Conservation (phyloP, 2,888 invertebrate genomes). For the Yponomeuta cagnagella region DNA sequence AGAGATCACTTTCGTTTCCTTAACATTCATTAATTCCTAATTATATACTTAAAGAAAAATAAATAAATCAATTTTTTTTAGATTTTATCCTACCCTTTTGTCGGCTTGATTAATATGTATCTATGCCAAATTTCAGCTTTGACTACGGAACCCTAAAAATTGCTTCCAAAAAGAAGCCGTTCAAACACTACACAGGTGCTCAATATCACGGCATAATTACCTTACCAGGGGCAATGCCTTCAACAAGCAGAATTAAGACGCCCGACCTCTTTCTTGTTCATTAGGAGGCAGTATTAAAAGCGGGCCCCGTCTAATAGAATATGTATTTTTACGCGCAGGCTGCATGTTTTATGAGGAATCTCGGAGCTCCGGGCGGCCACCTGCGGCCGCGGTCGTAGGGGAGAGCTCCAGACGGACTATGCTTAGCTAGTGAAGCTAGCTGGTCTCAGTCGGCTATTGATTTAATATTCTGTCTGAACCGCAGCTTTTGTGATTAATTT, state of each 20-base stretch:
- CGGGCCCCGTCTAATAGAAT: constrained; percentile 61
- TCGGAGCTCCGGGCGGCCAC: constrained; percentile 32
- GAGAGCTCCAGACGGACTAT: neutral
- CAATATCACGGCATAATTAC: neutral
- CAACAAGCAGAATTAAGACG: constrained; percentile 55
- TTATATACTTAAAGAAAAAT: no score
- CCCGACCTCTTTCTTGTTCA: constrained; percentile 61
- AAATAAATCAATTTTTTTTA: no score
- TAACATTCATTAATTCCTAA: no score
- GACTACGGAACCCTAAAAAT: no score
- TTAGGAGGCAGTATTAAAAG: constrained; percentile 69
- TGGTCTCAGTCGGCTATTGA: neutral
- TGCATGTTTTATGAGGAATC: constrained; percentile 72
- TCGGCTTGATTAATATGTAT: no score
- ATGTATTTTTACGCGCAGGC: constrained; percentile 71
- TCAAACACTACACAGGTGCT: neutral
- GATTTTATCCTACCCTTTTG: no score
- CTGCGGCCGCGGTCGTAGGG: constrained; percentile 16
- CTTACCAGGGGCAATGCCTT: neutral
- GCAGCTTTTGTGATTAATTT: neutral
- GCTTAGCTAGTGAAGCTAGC: neutral
- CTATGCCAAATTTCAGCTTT: no score
- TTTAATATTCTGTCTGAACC: no score
- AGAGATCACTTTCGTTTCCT: no score
- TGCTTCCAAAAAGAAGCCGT: neutral